Percentiles rank a stretch among this genome's conserved stretches.
Evolutionary conservation across 2,888 invertebrate genomes (phyloP).

Genomic region (Pseudococcus jackbeardsleyi): DNA sequence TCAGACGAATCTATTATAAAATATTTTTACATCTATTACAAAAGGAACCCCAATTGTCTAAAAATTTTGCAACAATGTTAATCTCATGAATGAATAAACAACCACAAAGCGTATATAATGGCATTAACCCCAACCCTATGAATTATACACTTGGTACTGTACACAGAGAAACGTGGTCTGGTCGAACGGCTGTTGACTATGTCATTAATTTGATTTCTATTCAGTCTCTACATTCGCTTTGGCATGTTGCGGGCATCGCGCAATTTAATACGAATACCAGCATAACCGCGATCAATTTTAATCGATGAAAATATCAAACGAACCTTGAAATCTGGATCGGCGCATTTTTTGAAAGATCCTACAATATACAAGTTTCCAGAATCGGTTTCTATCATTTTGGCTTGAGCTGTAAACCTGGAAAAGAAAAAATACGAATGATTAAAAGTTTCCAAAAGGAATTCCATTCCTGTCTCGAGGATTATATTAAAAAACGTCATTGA

Average conservation of each 20-base stretch:
- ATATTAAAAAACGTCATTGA: background rate
- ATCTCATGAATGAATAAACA: constrained; percentile 19
- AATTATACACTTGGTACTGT: background rate
- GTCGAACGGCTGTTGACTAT: constrained; percentile 23
- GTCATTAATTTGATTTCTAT: constrained; percentile 28
- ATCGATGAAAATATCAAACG: background rate
- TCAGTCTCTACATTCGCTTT: background rate
- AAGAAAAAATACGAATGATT: background rate
- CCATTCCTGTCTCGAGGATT: background rate
- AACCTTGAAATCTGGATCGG: constrained; percentile 84
- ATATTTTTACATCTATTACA: constrained; percentile 8
- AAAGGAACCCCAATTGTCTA: constrained; percentile 18
- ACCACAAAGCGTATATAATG: constrained; percentile 20
- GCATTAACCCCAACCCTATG: background rate
- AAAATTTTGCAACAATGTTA: constrained; percentile 21
- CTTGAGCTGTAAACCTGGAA: constrained; percentile 80
- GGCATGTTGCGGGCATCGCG: no score
- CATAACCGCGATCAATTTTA: background rate
- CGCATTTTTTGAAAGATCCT: constrained; percentile 82
- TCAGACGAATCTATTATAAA: background rate
- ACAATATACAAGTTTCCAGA: constrained; percentile 84
- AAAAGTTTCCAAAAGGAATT: background rate
- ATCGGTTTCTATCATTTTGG: constrained; percentile 84
- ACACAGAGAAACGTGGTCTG: no score
- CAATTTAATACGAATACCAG: no score